Evolutionary conservation across 2,888 invertebrate species (phyloP).

Genomic region (Dysmachus trigonus): DNA sequence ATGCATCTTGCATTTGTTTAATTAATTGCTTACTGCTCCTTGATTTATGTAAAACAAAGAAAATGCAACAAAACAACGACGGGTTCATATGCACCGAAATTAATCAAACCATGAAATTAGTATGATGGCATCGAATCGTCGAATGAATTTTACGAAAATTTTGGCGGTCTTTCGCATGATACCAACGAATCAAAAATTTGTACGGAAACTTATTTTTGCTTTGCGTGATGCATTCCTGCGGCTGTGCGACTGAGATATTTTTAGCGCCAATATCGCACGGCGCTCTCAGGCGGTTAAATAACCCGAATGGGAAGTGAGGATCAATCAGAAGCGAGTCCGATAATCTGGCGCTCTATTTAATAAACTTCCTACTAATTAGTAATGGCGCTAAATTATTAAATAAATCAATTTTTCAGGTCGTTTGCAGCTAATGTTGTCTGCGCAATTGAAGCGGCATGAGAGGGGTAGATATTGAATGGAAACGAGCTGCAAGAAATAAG

Average conservation of each 20-base stretch:
- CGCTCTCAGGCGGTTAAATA: not conserved
- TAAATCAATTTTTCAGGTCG: not conserved
- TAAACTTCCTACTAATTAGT: not conserved
- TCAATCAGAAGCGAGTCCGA: not conserved
- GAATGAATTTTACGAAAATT: not conserved
- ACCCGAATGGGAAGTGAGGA: not conserved
- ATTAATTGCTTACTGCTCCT: not conserved
- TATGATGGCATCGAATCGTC: not conserved
- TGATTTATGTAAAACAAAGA: not conserved
- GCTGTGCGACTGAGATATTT: not conserved
- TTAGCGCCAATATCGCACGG: not conserved
- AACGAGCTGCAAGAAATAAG: not conserved
- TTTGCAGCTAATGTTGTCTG: not conserved
- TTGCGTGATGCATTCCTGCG: not conserved
- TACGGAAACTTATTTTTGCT: conserved; percentile 1
- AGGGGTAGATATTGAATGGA: not conserved
- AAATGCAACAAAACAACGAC: not conserved
- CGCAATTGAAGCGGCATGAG: not conserved
- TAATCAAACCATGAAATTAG: not conserved
- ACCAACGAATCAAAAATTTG: not conserved
- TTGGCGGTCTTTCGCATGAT: not conserved
- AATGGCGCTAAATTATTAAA: not conserved
- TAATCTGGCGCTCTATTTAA: not conserved
- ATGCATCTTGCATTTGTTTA: not conserved
- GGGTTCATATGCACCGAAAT: not conserved